Conservation (phyloP, 2,888 invertebrate genomes). For the Sarcophaga rosellei region DNA sequence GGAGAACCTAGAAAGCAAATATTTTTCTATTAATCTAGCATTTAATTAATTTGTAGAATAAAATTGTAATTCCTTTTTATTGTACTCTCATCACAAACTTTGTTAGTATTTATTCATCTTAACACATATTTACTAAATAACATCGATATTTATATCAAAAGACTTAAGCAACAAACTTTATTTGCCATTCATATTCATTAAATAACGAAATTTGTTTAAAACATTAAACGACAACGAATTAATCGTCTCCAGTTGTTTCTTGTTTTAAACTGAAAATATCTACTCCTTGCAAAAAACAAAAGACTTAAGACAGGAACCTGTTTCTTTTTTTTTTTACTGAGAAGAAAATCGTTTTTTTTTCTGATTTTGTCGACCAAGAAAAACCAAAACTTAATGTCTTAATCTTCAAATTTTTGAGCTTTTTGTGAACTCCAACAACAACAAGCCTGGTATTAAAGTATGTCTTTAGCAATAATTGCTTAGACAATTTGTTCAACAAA, state of each 20-base stretch:
- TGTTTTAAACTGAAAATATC: too few relatives aligned
- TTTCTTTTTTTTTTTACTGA: not conserved
- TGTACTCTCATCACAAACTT: too few relatives aligned
- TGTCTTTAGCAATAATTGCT: constrained; percentile 58
- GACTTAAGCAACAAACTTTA: constrained; percentile 29
- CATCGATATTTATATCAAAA: constrained; percentile 10
- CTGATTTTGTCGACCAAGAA: not conserved
- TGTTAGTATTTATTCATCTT: too few relatives aligned
- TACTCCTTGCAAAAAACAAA: constrained; percentile 8
- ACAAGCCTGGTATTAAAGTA: constrained; percentile 40
- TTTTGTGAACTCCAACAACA: not conserved
- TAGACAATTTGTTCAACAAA: constrained; percentile 51
- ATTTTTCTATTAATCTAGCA: too few relatives aligned
- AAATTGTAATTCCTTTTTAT: too few relatives aligned
- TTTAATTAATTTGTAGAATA: too few relatives aligned
- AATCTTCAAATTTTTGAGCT: constrained; percentile 24
- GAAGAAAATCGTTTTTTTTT: not conserved
- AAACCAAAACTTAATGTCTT: constrained; percentile 46
- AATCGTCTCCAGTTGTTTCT: too few relatives aligned
- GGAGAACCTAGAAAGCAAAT: too few relatives aligned
- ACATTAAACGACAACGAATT: too few relatives aligned
- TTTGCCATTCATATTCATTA: not conserved
- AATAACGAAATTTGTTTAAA: not conserved
- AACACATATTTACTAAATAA: too few relatives aligned
- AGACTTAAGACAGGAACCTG: constrained; percentile 37